A percentile compares a stretch with the other conserved stretches of the same genome.
Conservation (phyloP, 2,888 invertebrate species). For the Camptogramma bilineatum region DNA sequence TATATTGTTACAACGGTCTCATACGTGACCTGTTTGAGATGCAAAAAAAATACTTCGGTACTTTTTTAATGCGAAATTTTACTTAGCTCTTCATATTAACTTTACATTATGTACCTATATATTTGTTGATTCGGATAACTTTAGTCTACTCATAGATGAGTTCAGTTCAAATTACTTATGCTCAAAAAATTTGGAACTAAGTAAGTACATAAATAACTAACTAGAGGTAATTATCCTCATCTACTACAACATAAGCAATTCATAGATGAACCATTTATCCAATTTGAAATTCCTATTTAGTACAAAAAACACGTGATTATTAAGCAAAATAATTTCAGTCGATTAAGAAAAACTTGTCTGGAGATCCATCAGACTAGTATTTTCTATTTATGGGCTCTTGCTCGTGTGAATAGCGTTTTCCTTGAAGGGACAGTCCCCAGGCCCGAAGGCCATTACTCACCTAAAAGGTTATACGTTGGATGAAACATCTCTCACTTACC, state of each 20-base stretch:
- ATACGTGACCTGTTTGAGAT: not conserved
- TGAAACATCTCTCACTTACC: no score
- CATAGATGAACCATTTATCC: not conserved
- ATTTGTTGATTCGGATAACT: not conserved
- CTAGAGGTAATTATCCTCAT: not conserved
- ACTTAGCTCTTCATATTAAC: no score
- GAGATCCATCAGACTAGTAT: constrained; percentile 17
- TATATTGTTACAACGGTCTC: constrained; percentile 4
- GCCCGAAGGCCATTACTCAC: constrained; percentile 34
- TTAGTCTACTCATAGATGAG: not conserved
- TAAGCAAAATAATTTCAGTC: not conserved
- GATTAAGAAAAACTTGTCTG: not conserved
- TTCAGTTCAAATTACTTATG: not conserved
- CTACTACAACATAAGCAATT: not conserved
- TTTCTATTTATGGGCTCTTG: constrained; percentile 31
- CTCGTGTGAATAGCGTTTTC: constrained; percentile 30
- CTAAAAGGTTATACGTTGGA: constrained; percentile 9
- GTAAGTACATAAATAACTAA: not conserved
- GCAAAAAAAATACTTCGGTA: not conserved
- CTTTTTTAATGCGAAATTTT: not conserved
- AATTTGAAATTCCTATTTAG: not conserved
- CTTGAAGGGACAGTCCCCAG: constrained; percentile 40
- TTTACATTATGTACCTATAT: not conserved
- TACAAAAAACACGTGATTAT: not conserved
- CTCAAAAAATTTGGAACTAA: not conserved